Percentiles rank a stretch among this genome's conserved stretches.
phyloP scores from a whole-genome alignment of 2,888 invertebrate species.

The Amorpha juglandis region DNA sequence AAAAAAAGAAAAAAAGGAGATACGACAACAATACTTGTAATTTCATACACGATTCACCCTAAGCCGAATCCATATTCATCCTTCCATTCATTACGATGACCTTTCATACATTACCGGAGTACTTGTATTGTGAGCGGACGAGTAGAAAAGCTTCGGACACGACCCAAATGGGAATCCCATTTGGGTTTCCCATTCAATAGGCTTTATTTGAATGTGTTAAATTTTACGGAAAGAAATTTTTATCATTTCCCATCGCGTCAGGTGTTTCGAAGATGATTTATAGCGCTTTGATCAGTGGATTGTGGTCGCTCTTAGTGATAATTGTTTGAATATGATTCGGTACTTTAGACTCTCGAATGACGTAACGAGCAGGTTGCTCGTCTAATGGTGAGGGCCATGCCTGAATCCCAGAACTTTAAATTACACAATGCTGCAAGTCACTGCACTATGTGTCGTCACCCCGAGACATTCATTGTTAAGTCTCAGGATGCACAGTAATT shows the following conservation, averaged over 20 bases:
- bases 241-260: conserved; percentile 60
- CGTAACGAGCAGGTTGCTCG: too few relatives aligned
- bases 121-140: conserved; percentile 52
- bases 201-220: conserved; percentile 71
- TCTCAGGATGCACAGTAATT: too few relatives aligned
- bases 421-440: too few relatives aligned
- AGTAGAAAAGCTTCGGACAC: conserved; percentile 66
- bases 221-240: conserved; percentile 73
- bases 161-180: conserved; percentile 70
- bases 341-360: too few relatives aligned
- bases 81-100: conserved; percentile 47
- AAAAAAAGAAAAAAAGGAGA: conserved; percentile 27
- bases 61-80: conserved; percentile 49
- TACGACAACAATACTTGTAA: conserved; percentile 50
- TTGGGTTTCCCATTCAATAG: conserved; percentile 55
- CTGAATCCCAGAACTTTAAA: too few relatives aligned
- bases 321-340: too few relatives aligned
- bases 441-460: too few relatives aligned
- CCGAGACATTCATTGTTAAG: too few relatives aligned
- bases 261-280: conserved; percentile 31
- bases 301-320: not conserved
- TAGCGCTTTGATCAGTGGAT: conserved; percentile 5
- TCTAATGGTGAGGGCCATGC: too few relatives aligned
- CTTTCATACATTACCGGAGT: conserved; percentile 38
- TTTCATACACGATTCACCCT: conserved; percentile 60